Evolutionary conservation across 2,888 invertebrate genomes (phyloP), one percentile per base, ranked within the genome.

Genomic region (Drosophila vallismaia): DNA sequence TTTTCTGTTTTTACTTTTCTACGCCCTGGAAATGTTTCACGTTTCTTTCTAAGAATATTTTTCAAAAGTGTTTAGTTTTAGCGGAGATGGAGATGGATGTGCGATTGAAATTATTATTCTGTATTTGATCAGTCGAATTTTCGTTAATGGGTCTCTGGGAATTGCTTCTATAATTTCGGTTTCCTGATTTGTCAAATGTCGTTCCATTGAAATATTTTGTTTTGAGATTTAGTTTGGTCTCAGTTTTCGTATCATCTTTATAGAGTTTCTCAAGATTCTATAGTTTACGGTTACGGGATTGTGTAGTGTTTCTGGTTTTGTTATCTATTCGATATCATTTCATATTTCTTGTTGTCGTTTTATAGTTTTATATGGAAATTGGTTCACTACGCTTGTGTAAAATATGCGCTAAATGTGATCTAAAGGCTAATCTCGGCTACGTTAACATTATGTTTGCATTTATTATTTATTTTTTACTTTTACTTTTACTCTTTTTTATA

Each of bases 381-480:
- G 71, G 71, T 60, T 71, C 68, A 71, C 64, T 64, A 64, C 64
- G 64, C 64, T 67, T 46, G 68, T 71, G 52, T 69, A 71, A 69
- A 69, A 62, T 69, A 71, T 71, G 51, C 69, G 64, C 64, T 66
- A 66, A 55, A 66, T 54, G 64, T 66, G 62, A 60, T 71, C 71
- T 69, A 71, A 71, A 71, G 68, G 69, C 66, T 66, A 64, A 72
- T 63, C 36, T 36, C 40, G 78, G 78, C 60, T 67, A 76, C 63
- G 62, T 60, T 64, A 73, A 56, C 70, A 68, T 60, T 76, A 60
- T 52, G 60, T 54, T 70, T 49, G 50, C 63, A 71, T 53, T 72
- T 63, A 57, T 72, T 68, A 67, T 57, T 64, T 50, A 44, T 10
- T 44, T 26, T n/a, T 40, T 54, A 10, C 5, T 26, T 63, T 29